These are phyloP conservation scores for Neoaliturus tenellus DNA, from an alignment of 2,888 invertebrate genomes.

Conservation along the genomic window DNA sequence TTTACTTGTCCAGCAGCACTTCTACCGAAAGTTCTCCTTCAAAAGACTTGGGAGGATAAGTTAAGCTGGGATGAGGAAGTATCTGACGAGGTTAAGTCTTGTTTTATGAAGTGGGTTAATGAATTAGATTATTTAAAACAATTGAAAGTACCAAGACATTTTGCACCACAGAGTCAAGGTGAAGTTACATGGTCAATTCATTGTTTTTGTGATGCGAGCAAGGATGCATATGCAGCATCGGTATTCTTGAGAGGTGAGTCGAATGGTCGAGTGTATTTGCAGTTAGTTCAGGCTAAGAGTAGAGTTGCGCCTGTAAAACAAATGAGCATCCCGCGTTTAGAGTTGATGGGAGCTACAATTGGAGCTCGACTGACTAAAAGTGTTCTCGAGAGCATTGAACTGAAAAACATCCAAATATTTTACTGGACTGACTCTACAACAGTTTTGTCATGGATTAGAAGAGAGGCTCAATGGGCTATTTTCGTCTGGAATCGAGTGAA, in stretches of 20 bases:
- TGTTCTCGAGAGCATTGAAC: conserved; percentile 59
- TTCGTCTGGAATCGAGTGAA: conserved; percentile 67
- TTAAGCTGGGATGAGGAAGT: conserved; percentile 57
- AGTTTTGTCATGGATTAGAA: conserved; percentile 66
- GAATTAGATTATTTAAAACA: conserved; percentile 60
- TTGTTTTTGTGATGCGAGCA: conserved; percentile 67
- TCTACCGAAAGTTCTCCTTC: conserved; percentile 63
- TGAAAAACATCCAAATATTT: conserved; percentile 55
- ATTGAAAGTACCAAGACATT: conserved; percentile 64
- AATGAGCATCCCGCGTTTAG: conserved; percentile 68
- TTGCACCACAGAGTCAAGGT: conserved; percentile 52
- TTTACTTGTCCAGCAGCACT: conserved; percentile 61
- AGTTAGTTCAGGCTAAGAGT: conserved; percentile 65
- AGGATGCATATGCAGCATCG: conserved; percentile 66
- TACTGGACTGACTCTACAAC: conserved; percentile 68
- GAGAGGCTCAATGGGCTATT: conserved; percentile 64
- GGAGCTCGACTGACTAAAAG: conserved; percentile 62
- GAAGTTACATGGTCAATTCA: conserved; percentile 64
- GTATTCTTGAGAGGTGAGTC: conserved; percentile 64
- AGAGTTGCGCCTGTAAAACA: conserved; percentile 67
- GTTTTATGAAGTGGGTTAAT: conserved; percentile 61
- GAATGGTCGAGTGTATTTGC: conserved; percentile 58
- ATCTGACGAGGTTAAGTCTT: not conserved
- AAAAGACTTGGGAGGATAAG: conserved; percentile 56
- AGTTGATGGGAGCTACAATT: conserved; percentile 67